Evolutionary conservation across 1,140 invertebrate species (phyloP).

Genomic region (Apis mellifera): DNA sequence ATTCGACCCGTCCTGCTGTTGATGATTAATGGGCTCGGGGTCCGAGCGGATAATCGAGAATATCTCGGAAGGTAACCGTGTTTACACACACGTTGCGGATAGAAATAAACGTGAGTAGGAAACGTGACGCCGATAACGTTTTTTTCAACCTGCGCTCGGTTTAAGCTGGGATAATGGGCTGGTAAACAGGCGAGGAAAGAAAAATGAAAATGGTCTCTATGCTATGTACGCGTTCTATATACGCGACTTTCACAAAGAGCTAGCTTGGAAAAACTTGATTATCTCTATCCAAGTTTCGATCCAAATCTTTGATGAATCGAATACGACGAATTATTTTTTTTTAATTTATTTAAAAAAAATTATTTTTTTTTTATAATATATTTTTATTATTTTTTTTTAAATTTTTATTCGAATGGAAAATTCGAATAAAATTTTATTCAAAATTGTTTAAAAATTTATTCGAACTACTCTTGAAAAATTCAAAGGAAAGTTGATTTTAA

Average conservation of each 20-base stretch:
- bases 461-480: no score
- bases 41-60: constrained; percentile 15
- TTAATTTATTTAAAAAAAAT: no score
- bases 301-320: no score
- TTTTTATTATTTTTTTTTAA: no score
- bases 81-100: constrained; percentile 18
- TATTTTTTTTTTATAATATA: no score
- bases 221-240: neutral
- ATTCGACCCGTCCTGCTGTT: constrained; percentile 12
- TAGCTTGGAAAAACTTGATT: no score
- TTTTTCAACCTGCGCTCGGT: neutral
- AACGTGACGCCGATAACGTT: constrained; percentile 39
- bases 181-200: constrained; percentile 12
- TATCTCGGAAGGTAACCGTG: constrained; percentile 23
- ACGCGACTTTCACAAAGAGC: neutral
- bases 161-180: neutral
- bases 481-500: no score
- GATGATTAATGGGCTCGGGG: constrained; percentile 43
- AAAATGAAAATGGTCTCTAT: neutral
- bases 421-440: no score
- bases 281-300: no score
- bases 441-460: no score
- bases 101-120: constrained; percentile 16
- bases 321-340: no score
- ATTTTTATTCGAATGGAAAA: no score